These are phyloP conservation scores for Cheilosia impressa DNA, from an alignment of 2,888 invertebrate genomes.

Conservation along the genomic window DNA sequence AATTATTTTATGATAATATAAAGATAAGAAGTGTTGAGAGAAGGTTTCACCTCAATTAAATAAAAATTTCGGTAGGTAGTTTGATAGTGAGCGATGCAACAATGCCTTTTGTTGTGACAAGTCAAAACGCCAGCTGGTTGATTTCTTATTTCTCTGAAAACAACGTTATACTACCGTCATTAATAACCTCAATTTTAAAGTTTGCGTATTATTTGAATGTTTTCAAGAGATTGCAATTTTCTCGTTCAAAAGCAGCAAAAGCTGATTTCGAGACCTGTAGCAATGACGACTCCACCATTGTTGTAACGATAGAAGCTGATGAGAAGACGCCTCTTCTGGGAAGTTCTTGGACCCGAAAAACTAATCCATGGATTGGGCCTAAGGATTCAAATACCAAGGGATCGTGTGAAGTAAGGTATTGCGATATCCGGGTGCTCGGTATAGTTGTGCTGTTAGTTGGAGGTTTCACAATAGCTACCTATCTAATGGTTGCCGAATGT, in stretches of 20 bases:
- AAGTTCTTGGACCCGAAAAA: constrained; percentile 34
- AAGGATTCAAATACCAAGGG: not conserved
- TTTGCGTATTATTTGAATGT: constrained; percentile 14
- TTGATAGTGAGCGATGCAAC: constrained; percentile 4
- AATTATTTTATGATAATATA: constrained; percentile 15
- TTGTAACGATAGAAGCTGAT: constrained; percentile 76
- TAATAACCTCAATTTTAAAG: constrained; percentile 12
- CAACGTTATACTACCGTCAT: constrained; percentile 7
- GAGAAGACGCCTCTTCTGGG: constrained; percentile 77
- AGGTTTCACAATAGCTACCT: constrained; percentile 78
- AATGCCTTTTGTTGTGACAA: constrained; percentile 53
- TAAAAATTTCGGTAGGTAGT: constrained; percentile 22
- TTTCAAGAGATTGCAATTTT: constrained; percentile 10
- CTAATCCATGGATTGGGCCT: not conserved
- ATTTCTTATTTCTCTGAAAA: constrained; percentile 32
- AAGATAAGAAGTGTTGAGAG: constrained; percentile 45
- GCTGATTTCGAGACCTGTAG: constrained; percentile 9
- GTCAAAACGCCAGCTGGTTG: constrained; percentile 25
- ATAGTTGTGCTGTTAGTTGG: constrained; percentile 77
- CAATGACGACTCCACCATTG: constrained; percentile 64
- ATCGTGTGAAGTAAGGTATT: constrained; percentile 60
- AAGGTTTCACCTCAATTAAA: constrained; percentile 8
- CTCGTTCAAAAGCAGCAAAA: constrained; percentile 30
- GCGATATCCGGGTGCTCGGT: constrained; percentile 77
- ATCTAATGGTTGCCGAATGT: constrained; percentile 81